These are phyloP conservation scores for Nemapogon koenigi DNA, from an alignment of 2,888 invertebrate genomes.

Conservation along the genomic window DNA sequence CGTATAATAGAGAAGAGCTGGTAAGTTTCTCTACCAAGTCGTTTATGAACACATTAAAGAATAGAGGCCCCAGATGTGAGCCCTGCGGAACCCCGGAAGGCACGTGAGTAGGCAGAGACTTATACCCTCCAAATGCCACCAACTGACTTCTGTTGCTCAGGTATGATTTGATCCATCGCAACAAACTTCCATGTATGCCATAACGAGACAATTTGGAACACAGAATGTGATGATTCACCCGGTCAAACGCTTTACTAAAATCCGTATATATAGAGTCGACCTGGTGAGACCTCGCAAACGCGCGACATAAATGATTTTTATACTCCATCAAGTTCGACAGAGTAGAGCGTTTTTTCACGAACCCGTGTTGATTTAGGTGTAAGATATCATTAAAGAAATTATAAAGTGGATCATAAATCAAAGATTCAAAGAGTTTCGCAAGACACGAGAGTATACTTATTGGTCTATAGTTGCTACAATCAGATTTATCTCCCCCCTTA, in stretches of 20 bases:
- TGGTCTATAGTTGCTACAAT: slow-evolving; percentile 10
- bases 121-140: slow-evolving; percentile 9
- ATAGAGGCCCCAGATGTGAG: slow-evolving; percentile 10
- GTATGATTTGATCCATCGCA: slow-evolving; percentile 9
- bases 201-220: slow-evolving; percentile 5
- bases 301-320: slow-evolving; percentile 6
- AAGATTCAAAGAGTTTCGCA: slow-evolving; percentile 11
- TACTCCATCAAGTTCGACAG: slow-evolving; percentile 14
- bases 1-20: slow-evolving; percentile 2
- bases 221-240: slow-evolving; percentile 9
- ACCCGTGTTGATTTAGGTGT: slow-evolving; percentile 13
- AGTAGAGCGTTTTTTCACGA: slow-evolving; percentile 15
- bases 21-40: slow-evolving; percentile 1
- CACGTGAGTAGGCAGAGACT: neutral
- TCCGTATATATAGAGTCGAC: slow-evolving; percentile 16
- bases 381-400: slow-evolving; percentile 10
- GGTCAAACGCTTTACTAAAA: slow-evolving; percentile 17
- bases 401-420: slow-evolving; percentile 9
- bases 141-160: slow-evolving; percentile 8
- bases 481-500: slow-evolving; percentile 9
- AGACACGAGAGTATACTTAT: slow-evolving; percentile 11
- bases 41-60: slow-evolving; percentile 9
- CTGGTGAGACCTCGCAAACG: slow-evolving; percentile 8
- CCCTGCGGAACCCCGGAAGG: slow-evolving; percentile 12
- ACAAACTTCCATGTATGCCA: neutral